Percentiles rank a stretch among this genome's conserved stretches.
Conservation (phyloP, 2,888 invertebrate species). For the Hypercompe scribonia region DNA sequence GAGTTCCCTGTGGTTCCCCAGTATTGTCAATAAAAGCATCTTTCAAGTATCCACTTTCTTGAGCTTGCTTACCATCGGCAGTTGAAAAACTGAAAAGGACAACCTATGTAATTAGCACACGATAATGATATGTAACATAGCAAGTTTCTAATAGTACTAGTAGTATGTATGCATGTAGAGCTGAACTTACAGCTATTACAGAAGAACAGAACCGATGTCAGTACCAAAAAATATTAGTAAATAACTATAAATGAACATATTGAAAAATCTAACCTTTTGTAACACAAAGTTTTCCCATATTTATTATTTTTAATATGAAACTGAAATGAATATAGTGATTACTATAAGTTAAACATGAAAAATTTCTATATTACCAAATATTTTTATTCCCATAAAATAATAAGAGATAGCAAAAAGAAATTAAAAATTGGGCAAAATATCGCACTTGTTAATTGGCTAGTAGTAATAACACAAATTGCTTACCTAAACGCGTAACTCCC, state of each 20-base stretch:
- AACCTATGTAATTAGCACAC: background rate
- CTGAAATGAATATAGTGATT: too few species aligned
- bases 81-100: constrained; percentile 88
- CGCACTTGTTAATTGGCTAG: too few species aligned
- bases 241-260: background rate
- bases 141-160: background rate
- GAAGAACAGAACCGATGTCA: too few species aligned
- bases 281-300: background rate
- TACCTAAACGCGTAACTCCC: constrained; percentile 87
- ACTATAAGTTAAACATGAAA: too few species aligned
- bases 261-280: too few species aligned
- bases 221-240: too few species aligned
- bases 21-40: constrained; percentile 89
- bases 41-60: constrained; percentile 92
- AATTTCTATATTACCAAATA: too few species aligned
- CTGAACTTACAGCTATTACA: background rate
- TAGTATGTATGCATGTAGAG: background rate
- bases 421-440: too few species aligned
- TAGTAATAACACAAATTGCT: constrained; percentile 19
- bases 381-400: too few species aligned
- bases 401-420: too few species aligned
- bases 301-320: background rate
- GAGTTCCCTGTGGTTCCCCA: constrained; percentile 87
- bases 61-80: constrained; percentile 92
- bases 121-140: background rate